phyloP scores from a whole-genome alignment of 2,888 invertebrate genomes.

The Nezara viridula region DNA sequence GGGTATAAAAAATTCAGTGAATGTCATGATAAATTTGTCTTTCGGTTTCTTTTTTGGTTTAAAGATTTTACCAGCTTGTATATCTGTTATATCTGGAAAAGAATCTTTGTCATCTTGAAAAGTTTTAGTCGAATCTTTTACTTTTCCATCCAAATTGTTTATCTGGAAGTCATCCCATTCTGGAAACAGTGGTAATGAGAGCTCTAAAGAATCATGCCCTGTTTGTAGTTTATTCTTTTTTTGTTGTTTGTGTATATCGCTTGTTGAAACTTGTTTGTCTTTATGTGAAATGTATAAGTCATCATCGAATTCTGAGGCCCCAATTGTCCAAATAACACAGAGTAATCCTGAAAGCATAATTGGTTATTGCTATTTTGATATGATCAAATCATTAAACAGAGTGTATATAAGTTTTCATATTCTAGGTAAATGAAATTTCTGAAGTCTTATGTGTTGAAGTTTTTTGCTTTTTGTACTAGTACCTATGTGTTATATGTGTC shows the following conservation, averaged over 20 bases:
- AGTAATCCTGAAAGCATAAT: constrained; percentile 52
- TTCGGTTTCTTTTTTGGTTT: constrained; percentile 51
- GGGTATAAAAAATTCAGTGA: constrained; percentile 58
- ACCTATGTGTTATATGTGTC: too few relatives aligned
- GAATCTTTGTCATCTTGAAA: constrained; percentile 51
- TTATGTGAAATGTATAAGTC: constrained; percentile 19
- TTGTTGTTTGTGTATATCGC: not conserved
- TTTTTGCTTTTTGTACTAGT: too few relatives aligned
- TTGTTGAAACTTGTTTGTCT: constrained; percentile 32
- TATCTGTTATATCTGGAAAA: constrained; percentile 3
- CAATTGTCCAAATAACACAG: not conserved
- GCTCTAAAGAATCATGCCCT: constrained; percentile 48
- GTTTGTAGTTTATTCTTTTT: constrained; percentile 49
- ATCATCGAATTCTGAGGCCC: constrained; percentile 54
- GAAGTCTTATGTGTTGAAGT: too few relatives aligned
- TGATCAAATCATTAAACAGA: not conserved
- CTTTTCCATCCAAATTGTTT: not conserved
- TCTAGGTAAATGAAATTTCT: too few relatives aligned
- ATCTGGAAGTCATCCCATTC: constrained; percentile 44
- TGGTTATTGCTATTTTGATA: not conserved
- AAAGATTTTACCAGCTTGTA: not conserved
- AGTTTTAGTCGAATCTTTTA: constrained; percentile 49
- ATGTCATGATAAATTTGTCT: constrained; percentile 56
- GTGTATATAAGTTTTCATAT: too few relatives aligned
- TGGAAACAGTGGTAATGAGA: constrained; percentile 44